Conservation (phyloP, 2,888 invertebrate species). For the Pogonocherus hispidulus region DNA sequence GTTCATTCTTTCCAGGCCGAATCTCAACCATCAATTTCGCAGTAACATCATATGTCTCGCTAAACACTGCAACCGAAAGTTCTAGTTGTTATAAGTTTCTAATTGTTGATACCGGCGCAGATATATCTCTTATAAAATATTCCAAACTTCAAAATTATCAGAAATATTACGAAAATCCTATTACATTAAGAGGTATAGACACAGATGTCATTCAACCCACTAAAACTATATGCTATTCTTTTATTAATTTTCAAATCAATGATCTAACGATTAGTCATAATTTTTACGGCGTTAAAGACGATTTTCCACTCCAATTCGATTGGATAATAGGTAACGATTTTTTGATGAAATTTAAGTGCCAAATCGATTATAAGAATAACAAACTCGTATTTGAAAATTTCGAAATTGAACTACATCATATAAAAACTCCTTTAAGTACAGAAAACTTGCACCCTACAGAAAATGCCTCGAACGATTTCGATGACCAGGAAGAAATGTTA, state of each 20-base stretch:
- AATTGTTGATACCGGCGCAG: slow-evolving; percentile 11
- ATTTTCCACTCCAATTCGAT: slow-evolving; percentile 13
- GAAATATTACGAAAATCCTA: neutral
- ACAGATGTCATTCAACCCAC: neutral
- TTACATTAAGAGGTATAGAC: slow-evolving; percentile 18
- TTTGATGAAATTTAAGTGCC: slow-evolving; percentile 24
- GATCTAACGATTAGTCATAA: neutral
- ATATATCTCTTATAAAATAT: slow-evolving; percentile 3
- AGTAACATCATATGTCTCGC: neutral
- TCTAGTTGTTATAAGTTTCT: neutral
- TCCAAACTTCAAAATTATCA: neutral
- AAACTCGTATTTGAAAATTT: slow-evolving; percentile 4
- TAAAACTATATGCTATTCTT: slow-evolving; percentile 10
- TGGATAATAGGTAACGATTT: slow-evolving; percentile 27
- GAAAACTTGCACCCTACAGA: too few relatives aligned
- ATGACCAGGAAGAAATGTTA: too few relatives aligned
- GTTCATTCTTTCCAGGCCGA: neutral
- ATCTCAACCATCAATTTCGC: slow-evolving; percentile 14
- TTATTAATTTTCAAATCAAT: neutral
- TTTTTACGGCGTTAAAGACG: slow-evolving; percentile 26
- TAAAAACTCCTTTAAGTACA: slow-evolving; percentile 11
- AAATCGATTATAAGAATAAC: slow-evolving; percentile 27
- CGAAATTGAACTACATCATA: slow-evolving; percentile 23
- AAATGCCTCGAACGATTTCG: too few relatives aligned
- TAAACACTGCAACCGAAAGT: neutral